Evolutionary conservation across 2,113 vertebrate genomes (phyloP), one percentile per base, ranked within the genome.

Genomic region (Cochlearius cochlearius): DNA sequence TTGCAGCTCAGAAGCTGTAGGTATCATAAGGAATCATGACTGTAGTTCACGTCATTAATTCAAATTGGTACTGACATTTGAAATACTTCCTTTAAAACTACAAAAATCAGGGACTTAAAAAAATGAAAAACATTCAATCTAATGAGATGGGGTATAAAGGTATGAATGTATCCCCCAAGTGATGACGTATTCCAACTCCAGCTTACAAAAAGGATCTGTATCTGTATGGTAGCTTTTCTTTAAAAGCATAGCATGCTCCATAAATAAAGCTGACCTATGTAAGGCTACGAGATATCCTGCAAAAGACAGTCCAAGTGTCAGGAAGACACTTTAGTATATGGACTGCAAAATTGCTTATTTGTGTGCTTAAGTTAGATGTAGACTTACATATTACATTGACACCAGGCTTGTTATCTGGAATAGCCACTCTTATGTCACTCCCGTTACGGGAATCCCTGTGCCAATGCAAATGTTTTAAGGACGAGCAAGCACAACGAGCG

Each of bases 81-180:
- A 81, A 86, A 79, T 25, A 29, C 32, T 59, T 72, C n/a, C 27
- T 92, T 66, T 75, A 88, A 87, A 79, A 90, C 9, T 30, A 52
- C 14, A 90, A 67, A 88, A 67, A 49, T 30, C 39, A 43, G 18
- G 16, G 41, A 80, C 32, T 60, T 78, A 11, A 7, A 59, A 88
- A 56, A 84, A 39, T 30, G 29, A 45, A 88, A 80, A 75, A 66
- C 45, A 74, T 18, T 45, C 67, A 17, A 59, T 77, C 11, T 77
- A 55, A 77, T 59, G 7, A 91, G 3, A 2, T 4, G 5, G 12
- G 7, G 3, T 58, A 50, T 38, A 74, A 81, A 81, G 16, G 49
- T 34, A 85, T 20, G 2, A 87, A 69, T 29, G 4, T 25, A 92
- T 80, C 91, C 19, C 50, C 18, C 38, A 73, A 76, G 32, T 45